A percentile compares a stretch with the other conserved stretches of the same genome.
These are phyloP conservation scores for Ochotona princeps DNA, from an alignment of 2,113 vertebrate species.

Conservation along the genomic window DNA sequence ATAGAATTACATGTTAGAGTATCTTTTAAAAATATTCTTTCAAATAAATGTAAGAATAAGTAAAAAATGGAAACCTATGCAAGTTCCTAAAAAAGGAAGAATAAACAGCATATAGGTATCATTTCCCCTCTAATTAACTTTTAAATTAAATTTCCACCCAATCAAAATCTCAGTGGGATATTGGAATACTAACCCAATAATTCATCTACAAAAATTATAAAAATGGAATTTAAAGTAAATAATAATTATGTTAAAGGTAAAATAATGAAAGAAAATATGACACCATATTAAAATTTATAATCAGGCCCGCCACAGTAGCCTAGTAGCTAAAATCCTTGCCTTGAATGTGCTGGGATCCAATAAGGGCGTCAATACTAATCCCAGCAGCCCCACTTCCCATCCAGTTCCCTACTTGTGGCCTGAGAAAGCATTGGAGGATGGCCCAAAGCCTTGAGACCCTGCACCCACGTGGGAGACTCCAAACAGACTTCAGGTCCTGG, in stretches of 20 bases:
- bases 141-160: constrained; percentile 38
- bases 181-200: constrained; percentile 15
- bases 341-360: too few relatives aligned
- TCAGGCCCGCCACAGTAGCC: too few relatives aligned
- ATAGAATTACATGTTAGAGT: neutral
- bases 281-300: neutral
- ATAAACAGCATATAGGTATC: neutral
- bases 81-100: neutral
- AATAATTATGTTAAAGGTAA: constrained; percentile 58
- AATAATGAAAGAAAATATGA: constrained; percentile 3
- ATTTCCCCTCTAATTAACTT: constrained; percentile 56
- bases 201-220: neutral
- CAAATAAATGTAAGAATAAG: too few relatives aligned
- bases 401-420: too few relatives aligned
- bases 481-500: too few relatives aligned
- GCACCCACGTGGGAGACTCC: too few relatives aligned
- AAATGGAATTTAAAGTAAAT: neutral
- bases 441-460: too few relatives aligned
- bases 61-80: neutral
- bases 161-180: constrained; percentile 57
- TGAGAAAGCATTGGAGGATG: too few relatives aligned
- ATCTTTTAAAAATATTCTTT: neutral
- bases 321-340: too few relatives aligned
- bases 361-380: too few relatives aligned
- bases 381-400: too few relatives aligned